Conservation (phyloP, 2,113 vertebrate species). For the Gavia stellata region DNA sequence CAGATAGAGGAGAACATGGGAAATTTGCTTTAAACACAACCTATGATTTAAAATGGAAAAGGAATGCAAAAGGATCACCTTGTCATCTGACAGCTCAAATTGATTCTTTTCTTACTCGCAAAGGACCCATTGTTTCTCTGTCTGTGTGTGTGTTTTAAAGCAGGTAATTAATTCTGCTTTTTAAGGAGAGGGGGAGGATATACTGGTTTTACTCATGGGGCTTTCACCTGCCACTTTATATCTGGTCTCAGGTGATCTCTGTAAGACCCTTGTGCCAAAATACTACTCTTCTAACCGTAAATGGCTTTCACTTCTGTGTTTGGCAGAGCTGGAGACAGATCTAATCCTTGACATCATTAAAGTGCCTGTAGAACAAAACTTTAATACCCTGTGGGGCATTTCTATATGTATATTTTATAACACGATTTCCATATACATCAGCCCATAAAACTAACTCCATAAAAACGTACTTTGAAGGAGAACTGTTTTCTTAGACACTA, state of each 20-base stretch:
- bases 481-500: background rate
- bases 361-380: background rate
- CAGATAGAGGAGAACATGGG: background rate
- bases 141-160: background rate
- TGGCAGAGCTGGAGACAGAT: background rate
- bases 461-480: background rate
- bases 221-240: background rate
- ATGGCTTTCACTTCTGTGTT: background rate
- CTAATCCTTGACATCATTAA: background rate
- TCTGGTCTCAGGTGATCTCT: background rate
- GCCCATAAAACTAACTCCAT: background rate
- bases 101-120: background rate
- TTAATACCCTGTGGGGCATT: background rate
- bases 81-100: background rate
- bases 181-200: background rate
- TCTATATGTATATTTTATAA: background rate
- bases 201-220: background rate
- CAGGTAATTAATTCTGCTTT: background rate
- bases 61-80: background rate
- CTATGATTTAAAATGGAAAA: background rate
- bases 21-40: background rate
- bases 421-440: background rate
- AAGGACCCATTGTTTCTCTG: background rate
- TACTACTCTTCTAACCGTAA: background rate
- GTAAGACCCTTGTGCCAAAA: background rate